Evolutionary conservation across 92 coral and sea anemone species (phyloP).

Genomic region (Porites cylindrica): DNA sequence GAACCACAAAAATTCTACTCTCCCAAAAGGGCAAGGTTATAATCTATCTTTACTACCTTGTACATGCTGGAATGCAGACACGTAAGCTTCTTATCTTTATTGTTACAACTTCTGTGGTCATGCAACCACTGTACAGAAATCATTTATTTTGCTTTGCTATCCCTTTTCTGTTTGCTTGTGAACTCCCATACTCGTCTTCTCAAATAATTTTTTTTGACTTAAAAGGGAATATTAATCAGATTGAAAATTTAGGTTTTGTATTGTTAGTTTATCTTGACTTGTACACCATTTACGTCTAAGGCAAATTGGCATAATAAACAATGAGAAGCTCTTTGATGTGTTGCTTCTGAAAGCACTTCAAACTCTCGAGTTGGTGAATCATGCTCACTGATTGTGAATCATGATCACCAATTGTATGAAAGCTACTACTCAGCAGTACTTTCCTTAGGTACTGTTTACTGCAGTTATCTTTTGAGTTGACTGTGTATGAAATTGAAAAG

Average conservation of each 20-base stretch:
- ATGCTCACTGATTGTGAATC: too few relatives aligned
- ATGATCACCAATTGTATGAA: too few relatives aligned
- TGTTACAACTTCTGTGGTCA: constrained; percentile 5
- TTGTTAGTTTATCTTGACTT: too few relatives aligned
- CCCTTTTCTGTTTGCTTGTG: not conserved
- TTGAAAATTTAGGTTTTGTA: too few relatives aligned
- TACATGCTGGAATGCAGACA: constrained; percentile 31
- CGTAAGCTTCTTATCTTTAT: constrained; percentile 44
- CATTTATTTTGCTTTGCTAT: not conserved
- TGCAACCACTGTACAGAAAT: not conserved
- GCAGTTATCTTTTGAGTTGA: not conserved
- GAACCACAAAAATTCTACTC: too few relatives aligned
- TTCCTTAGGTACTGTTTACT: not conserved
- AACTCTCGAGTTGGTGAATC: too few relatives aligned
- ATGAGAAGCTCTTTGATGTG: too few relatives aligned
- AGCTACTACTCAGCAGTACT: not conserved
- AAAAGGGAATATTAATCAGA: too few relatives aligned
- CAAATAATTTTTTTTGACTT: not conserved
- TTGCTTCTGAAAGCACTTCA: too few relatives aligned
- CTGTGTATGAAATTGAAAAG: too few relatives aligned
- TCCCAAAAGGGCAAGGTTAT: not conserved
- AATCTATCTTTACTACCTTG: constrained; percentile 1
- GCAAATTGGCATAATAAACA: too few relatives aligned
- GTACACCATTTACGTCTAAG: too few relatives aligned
- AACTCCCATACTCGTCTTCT: not conserved